Conservation (phyloP, 2,888 invertebrate genomes). For the Amitus sp. region DNA sequence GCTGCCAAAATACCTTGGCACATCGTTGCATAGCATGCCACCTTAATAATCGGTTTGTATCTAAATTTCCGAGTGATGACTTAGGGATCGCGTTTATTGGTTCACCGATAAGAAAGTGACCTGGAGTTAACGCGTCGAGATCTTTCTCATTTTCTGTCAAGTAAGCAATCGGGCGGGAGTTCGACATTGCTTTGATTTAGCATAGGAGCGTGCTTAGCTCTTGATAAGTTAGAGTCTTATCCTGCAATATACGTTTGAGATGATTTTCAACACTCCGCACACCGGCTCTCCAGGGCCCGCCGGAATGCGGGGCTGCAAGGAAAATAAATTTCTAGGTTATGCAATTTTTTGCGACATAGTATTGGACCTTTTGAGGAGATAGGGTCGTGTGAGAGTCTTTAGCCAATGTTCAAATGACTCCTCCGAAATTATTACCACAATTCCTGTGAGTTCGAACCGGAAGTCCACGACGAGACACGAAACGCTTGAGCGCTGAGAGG, state of each 20-base stretch:
- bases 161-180: conserved; percentile 7
- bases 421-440: conserved; percentile 52
- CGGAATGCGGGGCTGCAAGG: conserved; percentile 52
- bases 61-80: not conserved
- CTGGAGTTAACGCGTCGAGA: conserved; percentile 34
- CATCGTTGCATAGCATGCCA: conserved; percentile 12
- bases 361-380: not conserved
- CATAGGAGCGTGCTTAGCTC: conserved; percentile 10
- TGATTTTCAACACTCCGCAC: conserved; percentile 54
- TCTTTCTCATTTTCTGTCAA: conserved; percentile 4
- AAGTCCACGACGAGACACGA: conserved; percentile 46
- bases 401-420: conserved; percentile 41
- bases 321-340: conserved; percentile 56
- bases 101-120: conserved; percentile 43
- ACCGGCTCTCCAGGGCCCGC: conserved; percentile 56
- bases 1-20: conserved; percentile 3
- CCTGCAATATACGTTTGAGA: conserved; percentile 23
- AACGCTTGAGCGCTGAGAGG: conserved; percentile 42
- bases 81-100: conserved; percentile 12
- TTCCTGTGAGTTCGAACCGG: conserved; percentile 44
- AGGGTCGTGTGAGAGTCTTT: not conserved
- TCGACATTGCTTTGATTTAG: conserved; percentile 11
- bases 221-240: conserved; percentile 5
- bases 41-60: not conserved
- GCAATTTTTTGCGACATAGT: conserved; percentile 21